Evolutionary conservation across 2,797 vertebrate genomes (phyloP), one percentile per base, ranked within the genome.

Genomic region (Lacerta bilineata): DNA sequence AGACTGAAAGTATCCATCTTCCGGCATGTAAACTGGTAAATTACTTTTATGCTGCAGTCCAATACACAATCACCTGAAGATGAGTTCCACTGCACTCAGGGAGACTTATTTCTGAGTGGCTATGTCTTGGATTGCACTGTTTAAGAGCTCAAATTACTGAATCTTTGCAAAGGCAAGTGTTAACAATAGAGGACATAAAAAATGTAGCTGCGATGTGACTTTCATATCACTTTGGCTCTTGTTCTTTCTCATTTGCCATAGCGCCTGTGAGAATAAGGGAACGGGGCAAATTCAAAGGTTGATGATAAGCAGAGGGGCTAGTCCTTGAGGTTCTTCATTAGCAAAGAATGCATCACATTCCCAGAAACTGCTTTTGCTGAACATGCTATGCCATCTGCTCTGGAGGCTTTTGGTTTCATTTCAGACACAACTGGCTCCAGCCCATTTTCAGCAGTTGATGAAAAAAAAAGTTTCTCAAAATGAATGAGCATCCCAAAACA

Each of bases 321-420:
- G 92, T 95, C 91, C 95, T 95, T 27, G 9, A 94, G 92, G 88
- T 95, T 95, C 93, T 95, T 95, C 93, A 93, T 94, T 94, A 95
- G 92, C 1, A 15, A 95, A 93, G 94, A 95, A 94, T 83, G 86
- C 86, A 90, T 81, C 90, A 75, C 69, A 83, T 93, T 94, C 94
- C 83, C 91, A 90, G 87, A 91, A 61, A 94, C 85, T 36, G 85
- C 87, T 93, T 95, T 83, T 90, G 72, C 92, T 92, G 92, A 94
- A 93, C 93, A 83, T 84, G 89, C 77, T 93, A 91, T 88, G 87
- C 93, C 95, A 95, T 95, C 94, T 95, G 95, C 94, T 96, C 85
- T 41, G 84, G 94, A 95, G 92, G 90, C 39, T 92, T 92, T 92
- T 93, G 84, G 93, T 95, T 95, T 93, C 90, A 95, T 93, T 95